Conservation (phyloP, 53 echinoderm and acorn worm genomes). For the Henricia sp. region DNA sequence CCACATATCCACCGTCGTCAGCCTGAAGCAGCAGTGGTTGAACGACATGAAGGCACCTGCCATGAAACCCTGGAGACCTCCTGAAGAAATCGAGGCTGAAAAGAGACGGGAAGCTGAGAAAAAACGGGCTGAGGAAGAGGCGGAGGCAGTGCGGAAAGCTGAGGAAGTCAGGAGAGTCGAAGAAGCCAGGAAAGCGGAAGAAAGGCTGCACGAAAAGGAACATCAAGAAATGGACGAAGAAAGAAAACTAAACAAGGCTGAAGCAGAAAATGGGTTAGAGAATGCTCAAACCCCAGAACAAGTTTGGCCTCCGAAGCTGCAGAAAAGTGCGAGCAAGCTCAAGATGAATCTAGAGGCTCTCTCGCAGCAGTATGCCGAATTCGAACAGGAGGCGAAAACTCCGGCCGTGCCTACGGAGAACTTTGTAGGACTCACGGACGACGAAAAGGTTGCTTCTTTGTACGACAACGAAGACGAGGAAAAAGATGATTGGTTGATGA, state of each 20-base stretch:
- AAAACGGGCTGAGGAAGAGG: constrained; percentile 49
- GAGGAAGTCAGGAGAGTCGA: constrained; percentile 39
- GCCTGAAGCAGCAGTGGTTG: constrained; percentile 83
- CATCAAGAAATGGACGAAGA: constrained; percentile 11
- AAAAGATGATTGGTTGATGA: constrained; percentile 14
- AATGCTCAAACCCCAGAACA: constrained; percentile 29
- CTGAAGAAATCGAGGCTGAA: constrained; percentile 65
- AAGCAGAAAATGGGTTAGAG: constrained; percentile 37
- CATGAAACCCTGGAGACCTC: constrained; percentile 69
- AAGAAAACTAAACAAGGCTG: constrained; percentile 13
- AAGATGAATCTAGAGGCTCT: constrained; percentile 57
- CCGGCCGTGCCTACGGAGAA: constrained; percentile 27
- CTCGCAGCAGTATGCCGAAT: constrained; percentile 71
- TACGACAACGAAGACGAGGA: constrained; percentile 30
- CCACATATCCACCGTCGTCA: constrained; percentile 71
- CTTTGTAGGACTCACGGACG: constrained; percentile 3
- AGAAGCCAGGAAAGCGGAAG: constrained; percentile 38
- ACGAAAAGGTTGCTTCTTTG: constrained; percentile 41
- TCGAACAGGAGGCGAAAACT: constrained; percentile 66
- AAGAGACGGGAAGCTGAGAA: constrained; percentile 61
- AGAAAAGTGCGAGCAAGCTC: constrained; percentile 43
- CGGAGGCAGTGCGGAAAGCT: constrained; percentile 18
- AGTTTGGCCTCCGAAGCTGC: constrained; percentile 24
- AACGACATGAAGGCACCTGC: constrained; percentile 78
- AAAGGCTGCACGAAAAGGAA: constrained; percentile 18